Base-by-base conservation (phyloP, 2,113 vertebrate species). In the Chrysemys picta region DNA sequence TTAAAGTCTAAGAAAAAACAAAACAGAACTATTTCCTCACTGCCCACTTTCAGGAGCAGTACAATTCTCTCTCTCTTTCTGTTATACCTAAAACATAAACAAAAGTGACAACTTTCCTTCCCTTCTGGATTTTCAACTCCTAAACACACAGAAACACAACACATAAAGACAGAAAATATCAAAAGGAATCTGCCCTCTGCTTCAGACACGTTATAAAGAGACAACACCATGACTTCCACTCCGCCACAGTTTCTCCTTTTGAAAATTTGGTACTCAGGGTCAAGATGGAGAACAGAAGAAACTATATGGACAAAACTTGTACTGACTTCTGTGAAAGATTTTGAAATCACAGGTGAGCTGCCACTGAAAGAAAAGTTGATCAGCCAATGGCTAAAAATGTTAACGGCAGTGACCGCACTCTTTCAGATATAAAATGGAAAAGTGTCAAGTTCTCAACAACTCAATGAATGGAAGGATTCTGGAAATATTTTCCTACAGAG, bases 331-430 rank as follows among this genome's bases (percentile, higher is more conserved):
- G 22, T 35, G 49, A 38, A 50, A 19, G 1, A 21, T 13, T 45
- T 5, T 75, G 89, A n/a, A n/a, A 27, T 45, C 29, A 82, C 45
- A 85, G 31, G 81, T 25, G 17, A 25, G 3, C 54, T 50, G 5
- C 62, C 49, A 16, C 29, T 8, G 69, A 1, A 0, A 90, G 65
- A 69, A 45, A 76, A 59, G 35, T 5, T 2, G 82, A 80, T 42
- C 24, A 42, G 81, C 62, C 56, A 42, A 9, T 29, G 21, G 53
- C 45, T 50, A 53, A n/a, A 31, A 52, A 29, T 0, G 3, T 5
- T 14, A 25, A 12, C 76, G 42, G 5, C 53, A 3, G 25, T 12
- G 31, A 85, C 3, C 0, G 0, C 0, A 0, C 0, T 1, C 38
- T 76, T 49, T 62, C 29, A 38, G 72, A 13, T 29, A 38, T 10